Evolutionary conservation across 2,113 vertebrate species (phyloP), one percentile per base, ranked within the genome.

Genomic region (Perccottus glenii): DNA sequence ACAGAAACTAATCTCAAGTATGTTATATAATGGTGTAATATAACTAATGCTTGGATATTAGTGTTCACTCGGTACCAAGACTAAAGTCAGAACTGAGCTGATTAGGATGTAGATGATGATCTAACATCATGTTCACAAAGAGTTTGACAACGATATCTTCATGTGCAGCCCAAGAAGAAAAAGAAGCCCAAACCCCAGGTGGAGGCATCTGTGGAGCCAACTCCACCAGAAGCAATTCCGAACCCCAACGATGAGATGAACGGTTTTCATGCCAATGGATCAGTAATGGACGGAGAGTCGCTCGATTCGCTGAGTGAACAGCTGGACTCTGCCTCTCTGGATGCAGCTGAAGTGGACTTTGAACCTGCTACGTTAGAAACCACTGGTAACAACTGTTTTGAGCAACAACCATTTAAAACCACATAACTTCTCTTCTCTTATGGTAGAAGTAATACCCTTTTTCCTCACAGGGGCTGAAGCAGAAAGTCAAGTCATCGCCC

Each of bases 251-350:
- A 92, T 0, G 90, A 92, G 68, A 59, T 96, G 33, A 97, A 98
- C 16, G 95, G 96, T 67, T 96, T 96, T 80, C 95, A 98, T 12
- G 86, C 94, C 83, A 97, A 98, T 12, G 96, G 95, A 11, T 94
- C 93, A 0, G 87, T 90, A 48, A 85, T 94, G 60, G 95, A 97
- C 9, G 92, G 88, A 0, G 96, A 97, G 77, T 98, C 96, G 0
- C 87, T 95, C 46, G 96, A 98, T 76, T 98, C 96, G 0, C 88
- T 98, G 80, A 98, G 96, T 36, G 96, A 98, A 82, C 95, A 95
- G 68, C 63, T 98, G 90, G 96, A 98, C 85, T 93, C 92, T 0
- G 93, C 93, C 43, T 98, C 96, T 2, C 35, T 96, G 85, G 96
- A 97, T 46, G 94, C 94, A 62, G 91, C 87, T 5, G 96, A 98